These are phyloP conservation scores for Aphelenchoides fujianensis DNA, from an alignment of 1,140 invertebrate species.

Conservation along the genomic window DNA sequence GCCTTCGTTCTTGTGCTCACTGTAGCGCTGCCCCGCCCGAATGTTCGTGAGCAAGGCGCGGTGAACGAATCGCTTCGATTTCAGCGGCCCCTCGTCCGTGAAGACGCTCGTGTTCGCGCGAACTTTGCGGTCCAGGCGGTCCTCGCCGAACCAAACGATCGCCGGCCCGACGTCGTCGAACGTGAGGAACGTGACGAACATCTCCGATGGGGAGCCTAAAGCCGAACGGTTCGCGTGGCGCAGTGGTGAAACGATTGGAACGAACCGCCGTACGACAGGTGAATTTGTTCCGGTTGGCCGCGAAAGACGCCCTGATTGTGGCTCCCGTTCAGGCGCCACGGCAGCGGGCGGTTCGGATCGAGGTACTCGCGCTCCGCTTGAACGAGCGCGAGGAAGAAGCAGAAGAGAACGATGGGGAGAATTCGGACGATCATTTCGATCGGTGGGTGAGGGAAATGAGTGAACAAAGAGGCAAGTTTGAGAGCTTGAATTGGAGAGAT, in stretches of 20 bases:
- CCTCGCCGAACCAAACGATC: conserved; percentile 14
- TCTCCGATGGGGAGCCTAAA: conserved; percentile 27
- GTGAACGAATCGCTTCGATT: conserved; percentile 37
- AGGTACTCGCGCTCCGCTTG: background rate
- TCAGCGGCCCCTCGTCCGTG: conserved; percentile 29
- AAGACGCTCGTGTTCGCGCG: conserved; percentile 33
- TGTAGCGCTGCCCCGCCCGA: conserved; percentile 38
- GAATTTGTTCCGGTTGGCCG: conserved; percentile 47
- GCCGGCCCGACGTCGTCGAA: conserved; percentile 42
- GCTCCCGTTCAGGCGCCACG: background rate
- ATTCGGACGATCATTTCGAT: no score
- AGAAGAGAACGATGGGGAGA: background rate
- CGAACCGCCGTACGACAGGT: conserved; percentile 39
- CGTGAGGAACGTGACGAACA: conserved; percentile 47
- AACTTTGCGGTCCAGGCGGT: background rate
- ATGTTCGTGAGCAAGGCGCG: conserved; percentile 33
- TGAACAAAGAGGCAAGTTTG: no score
- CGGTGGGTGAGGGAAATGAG: no score
- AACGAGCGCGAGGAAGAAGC: background rate
- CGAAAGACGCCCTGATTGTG: conserved; percentile 32
- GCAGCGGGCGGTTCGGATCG: background rate
- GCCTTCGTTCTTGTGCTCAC: conserved; percentile 23
- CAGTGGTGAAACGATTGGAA: conserved; percentile 9
- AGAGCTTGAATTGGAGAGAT: no score
- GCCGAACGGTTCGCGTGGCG: background rate